Percentiles rank a stretch among this genome's conserved stretches.
Conservation (phyloP, 2,888 invertebrate genomes). For the Mactromeris polynyma region DNA sequence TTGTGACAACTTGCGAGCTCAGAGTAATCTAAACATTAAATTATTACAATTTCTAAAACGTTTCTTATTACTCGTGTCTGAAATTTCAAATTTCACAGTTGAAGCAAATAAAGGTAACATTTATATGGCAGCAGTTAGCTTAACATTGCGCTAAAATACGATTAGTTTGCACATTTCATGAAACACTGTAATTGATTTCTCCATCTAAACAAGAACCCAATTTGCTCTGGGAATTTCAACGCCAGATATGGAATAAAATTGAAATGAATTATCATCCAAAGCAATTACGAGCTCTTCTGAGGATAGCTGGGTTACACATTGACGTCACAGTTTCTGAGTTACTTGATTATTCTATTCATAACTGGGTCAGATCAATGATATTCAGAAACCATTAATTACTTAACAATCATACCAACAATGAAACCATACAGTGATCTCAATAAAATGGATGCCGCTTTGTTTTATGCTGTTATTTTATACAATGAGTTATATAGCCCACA, state of each 20-base stretch:
- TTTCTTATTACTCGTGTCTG: neutral
- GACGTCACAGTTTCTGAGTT: neutral
- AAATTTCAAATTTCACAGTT: neutral
- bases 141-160: neutral
- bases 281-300: neutral
- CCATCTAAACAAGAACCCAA: neutral
- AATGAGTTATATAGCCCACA: neutral
- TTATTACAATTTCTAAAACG: neutral
- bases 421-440: neutral
- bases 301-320: neutral
- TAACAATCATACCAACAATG: neutral
- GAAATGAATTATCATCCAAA: neutral
- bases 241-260: neutral
- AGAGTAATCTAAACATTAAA: neutral
- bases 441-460: neutral
- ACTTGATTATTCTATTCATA: neutral
- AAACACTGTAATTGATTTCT: neutral
- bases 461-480: neutral
- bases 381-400: neutral
- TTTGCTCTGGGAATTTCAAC: conserved; percentile 7
- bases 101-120: neutral
- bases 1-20: neutral
- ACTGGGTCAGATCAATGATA: neutral
- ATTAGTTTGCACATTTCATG: neutral
- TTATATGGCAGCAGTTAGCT: neutral